A percentile compares a stretch with the other conserved stretches of the same genome.
Evolutionary conservation across 2,888 invertebrate species (phyloP).

Genomic region (Microdon myrmicae): DNA sequence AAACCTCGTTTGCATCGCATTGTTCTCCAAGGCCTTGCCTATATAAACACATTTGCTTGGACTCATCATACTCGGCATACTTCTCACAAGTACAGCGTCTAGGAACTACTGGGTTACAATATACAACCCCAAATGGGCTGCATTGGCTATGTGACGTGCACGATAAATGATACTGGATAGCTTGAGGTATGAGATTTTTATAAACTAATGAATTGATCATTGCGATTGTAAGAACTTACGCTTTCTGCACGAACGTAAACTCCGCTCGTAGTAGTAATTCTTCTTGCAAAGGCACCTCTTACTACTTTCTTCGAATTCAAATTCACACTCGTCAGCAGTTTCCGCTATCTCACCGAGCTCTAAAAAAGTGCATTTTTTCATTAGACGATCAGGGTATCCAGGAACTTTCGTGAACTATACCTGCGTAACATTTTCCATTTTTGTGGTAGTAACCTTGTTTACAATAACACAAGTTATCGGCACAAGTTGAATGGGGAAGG

Average conservation of each 20-base stretch:
- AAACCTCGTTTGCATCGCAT: constrained; percentile 60
- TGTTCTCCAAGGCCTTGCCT: constrained; percentile 61
- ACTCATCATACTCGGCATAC: constrained; percentile 62
- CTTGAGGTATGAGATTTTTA: constrained; percentile 34
- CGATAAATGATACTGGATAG: constrained; percentile 60
- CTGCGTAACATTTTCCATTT: constrained; percentile 62
- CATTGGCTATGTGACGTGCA: constrained; percentile 65
- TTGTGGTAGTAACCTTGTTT: constrained; percentile 61
- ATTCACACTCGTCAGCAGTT: constrained; percentile 61
- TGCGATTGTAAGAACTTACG: constrained; percentile 56
- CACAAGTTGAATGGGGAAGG: constrained; percentile 62
- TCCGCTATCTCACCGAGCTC: constrained; percentile 65
- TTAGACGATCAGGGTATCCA: not conserved
- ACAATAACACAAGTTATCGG: constrained; percentile 61
- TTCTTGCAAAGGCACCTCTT: constrained; percentile 64
- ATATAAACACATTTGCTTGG: constrained; percentile 61
- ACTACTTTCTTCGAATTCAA: constrained; percentile 58
- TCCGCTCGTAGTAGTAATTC: constrained; percentile 62
- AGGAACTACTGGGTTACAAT: constrained; percentile 57
- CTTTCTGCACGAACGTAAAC: constrained; percentile 63
- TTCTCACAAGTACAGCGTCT: constrained; percentile 63
- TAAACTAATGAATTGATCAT: not conserved
- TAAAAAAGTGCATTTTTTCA: too few relatives aligned
- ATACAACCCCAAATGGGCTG: constrained; percentile 64
- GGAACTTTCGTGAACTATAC: constrained; percentile 53